These are phyloP conservation scores for Hystrix cristata DNA, from an alignment of 2,113 vertebrate genomes.

Conservation along the genomic window DNA sequence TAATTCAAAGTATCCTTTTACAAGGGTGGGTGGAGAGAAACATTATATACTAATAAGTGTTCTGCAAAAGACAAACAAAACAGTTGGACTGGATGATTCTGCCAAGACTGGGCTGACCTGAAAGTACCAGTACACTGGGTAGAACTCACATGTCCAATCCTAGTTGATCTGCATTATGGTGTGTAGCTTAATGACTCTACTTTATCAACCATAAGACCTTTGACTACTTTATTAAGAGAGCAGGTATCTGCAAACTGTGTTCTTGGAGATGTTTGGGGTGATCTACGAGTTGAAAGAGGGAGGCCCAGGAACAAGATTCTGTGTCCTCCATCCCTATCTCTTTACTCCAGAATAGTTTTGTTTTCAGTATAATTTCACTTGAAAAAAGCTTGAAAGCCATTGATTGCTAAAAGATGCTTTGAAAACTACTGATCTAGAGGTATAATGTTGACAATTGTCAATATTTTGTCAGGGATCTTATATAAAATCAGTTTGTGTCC, in stretches of 20 bases:
- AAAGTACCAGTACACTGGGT: neutral
- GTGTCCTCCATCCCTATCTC: neutral
- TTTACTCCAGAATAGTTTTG: neutral
- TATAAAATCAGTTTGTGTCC: neutral
- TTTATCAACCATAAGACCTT: neutral
- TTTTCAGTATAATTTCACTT: conserved; percentile 7
- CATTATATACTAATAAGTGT: neutral
- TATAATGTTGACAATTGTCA: neutral
- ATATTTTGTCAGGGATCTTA: conserved; percentile 11
- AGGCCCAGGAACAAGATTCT: neutral
- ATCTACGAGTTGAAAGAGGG: neutral
- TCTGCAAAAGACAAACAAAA: conserved; percentile 49
- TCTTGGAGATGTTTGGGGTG: conserved; percentile 15
- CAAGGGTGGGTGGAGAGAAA: neutral
- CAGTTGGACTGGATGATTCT: neutral
- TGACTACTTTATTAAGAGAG: neutral
- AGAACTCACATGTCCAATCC: neutral
- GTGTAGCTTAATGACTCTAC: neutral
- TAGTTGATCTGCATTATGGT: neutral
- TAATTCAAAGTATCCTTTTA: neutral
- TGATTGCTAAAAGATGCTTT: neutral
- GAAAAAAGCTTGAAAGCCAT: conserved; percentile 1
- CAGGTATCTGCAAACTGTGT: neutral
- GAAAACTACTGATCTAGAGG: neutral
- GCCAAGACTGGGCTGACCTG: neutral